Base-by-base conservation (phyloP, 1,140 invertebrate genomes). In the Campodea augens region DNA sequence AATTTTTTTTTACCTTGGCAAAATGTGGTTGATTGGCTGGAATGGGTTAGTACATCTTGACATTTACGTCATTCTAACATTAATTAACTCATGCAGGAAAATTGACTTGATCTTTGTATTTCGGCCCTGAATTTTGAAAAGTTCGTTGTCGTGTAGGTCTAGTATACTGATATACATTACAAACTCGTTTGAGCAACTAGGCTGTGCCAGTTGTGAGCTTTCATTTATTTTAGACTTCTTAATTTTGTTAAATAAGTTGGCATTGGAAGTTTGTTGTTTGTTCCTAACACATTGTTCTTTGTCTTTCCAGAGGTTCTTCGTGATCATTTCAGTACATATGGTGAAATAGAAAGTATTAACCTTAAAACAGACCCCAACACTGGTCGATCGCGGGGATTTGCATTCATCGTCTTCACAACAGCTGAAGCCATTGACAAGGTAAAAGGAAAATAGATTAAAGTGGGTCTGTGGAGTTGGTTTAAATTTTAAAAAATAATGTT, bases 341-440 rank as follows among this genome's bases (percentile, higher is more conserved):
- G 87, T 46, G 83, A 88, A 57, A 89, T 92, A 54, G 84, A 88
- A 57, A 88, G 85, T 62, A 86, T 90, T 56, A 91, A 87, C 70
- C 82, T 92, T 5, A 91, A 92, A 64, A 89, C 84, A 60, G 86
- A 92, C 64, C 80, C 84, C 13, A 81, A 79, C 55, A 90, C 85
- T 25, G 86, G 86, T 38, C 69, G 86, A 54, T 89, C 85, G 20
- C 67, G 89, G 64, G 88, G 88, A 25, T 93, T 95, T 60, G 88
- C 87, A 38, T 96, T 96, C 60, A 90, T 96, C 55, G 89, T 93
- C 19, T 97, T 93, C 62, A 80, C 82, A 51, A 71, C 73, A 47
- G 76, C 84, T 45, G 83, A 88, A 56, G 78, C 84, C 37, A 78
- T 95, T 46, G 88, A 93, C 52, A 88, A 89, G 70, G 87, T 91